phyloP scores from a whole-genome alignment of 2,113 vertebrate genomes.

The Steatornis caripensis region DNA sequence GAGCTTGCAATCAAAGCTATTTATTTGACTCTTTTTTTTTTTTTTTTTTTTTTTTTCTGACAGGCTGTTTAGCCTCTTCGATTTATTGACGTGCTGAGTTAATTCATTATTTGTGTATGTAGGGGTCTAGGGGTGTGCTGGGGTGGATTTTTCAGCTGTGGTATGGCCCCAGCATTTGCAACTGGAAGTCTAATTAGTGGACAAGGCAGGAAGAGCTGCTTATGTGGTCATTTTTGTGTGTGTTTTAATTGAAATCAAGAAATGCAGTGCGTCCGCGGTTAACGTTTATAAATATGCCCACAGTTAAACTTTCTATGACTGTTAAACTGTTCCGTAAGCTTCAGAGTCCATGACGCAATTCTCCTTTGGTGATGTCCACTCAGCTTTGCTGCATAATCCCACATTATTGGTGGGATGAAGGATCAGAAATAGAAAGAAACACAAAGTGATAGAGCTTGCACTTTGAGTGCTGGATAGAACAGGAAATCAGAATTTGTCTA shows the following conservation, averaged over 20 bases:
- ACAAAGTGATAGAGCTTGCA: background rate
- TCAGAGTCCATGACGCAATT: background rate
- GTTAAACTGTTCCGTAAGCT: background rate
- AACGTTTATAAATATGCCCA: background rate
- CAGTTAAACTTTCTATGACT: background rate
- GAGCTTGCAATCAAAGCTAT: background rate
- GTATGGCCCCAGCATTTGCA: background rate
- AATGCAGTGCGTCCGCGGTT: background rate
- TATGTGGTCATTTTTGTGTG: background rate
- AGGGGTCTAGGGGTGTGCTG: background rate
- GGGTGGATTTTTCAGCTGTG: background rate
- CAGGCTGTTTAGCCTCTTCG: background rate
- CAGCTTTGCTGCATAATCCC: background rate
- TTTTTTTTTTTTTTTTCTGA: background rate
- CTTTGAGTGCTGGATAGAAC: background rate
- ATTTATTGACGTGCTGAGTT: background rate
- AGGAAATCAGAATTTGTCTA: background rate
- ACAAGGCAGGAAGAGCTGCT: background rate
- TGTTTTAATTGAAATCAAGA: background rate
- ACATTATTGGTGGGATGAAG: background rate
- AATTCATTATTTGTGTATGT: background rate
- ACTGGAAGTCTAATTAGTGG: background rate
- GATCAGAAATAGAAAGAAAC: background rate
- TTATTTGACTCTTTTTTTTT: background rate
- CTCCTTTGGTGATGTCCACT: background rate